Evolutionary conservation across 2,113 vertebrate genomes (phyloP).

Genomic region (Cinclus mexicanus): DNA sequence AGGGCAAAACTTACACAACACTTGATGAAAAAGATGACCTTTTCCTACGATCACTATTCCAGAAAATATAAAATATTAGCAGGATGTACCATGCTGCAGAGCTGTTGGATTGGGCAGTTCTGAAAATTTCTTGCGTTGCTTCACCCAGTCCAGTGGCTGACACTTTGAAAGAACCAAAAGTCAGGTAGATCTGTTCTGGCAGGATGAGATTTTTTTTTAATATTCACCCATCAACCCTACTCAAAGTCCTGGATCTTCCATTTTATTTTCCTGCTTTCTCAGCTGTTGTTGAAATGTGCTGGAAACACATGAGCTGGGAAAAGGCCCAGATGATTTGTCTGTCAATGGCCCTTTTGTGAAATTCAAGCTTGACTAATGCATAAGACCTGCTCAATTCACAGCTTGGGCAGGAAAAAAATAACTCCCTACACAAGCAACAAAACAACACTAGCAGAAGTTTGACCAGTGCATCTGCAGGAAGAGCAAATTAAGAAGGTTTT

Average conservation of each 20-base stretch:
- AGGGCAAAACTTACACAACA: not conserved
- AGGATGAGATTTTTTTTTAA: not conserved
- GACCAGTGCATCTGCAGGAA: not conserved
- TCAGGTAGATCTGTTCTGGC: not conserved
- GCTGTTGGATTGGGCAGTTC: not conserved
- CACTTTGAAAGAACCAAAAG: not conserved
- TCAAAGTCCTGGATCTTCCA: not conserved
- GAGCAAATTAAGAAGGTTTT: not conserved
- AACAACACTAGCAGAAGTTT: not conserved
- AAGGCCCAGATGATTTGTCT: not conserved
- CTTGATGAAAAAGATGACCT: not conserved
- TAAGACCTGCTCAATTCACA: not conserved
- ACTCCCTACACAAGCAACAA: not conserved
- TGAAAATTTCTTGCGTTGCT: not conserved
- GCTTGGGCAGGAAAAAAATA: not conserved
- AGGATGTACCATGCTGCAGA: not conserved
- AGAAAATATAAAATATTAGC: not conserved
- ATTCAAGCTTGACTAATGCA: not conserved
- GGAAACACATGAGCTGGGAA: not conserved
- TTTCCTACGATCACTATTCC: not conserved
- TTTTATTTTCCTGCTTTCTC: not conserved
- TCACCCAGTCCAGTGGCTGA: not conserved
- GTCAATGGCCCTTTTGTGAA: not conserved
- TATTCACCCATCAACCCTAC: not conserved
- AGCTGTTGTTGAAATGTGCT: not conserved